Conservation (phyloP, 2,888 invertebrate species). For the Emesis russula region DNA sequence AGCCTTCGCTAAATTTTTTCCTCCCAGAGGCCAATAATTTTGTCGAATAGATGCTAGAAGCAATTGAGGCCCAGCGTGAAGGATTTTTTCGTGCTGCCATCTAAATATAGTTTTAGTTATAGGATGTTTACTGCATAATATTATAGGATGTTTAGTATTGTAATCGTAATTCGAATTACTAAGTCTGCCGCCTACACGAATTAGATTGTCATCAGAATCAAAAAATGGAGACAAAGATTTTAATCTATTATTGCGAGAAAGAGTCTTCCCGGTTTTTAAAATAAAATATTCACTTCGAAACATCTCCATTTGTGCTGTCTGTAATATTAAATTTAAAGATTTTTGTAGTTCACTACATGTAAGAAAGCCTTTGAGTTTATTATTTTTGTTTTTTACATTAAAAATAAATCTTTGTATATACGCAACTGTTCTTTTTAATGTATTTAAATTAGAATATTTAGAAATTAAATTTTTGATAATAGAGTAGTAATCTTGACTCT, state of each 20-base stretch:
- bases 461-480: conserved; percentile 38
- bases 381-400: conserved; percentile 48
- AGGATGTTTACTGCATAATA: conserved; percentile 25
- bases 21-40: conserved; percentile 54
- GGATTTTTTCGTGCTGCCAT: background rate
- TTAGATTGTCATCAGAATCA: conserved; percentile 9
- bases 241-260: conserved; percentile 29
- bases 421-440: conserved; percentile 41
- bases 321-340: background rate
- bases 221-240: conserved; percentile 32
- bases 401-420: conserved; percentile 53
- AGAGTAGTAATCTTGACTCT: background rate
- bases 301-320: conserved; percentile 4
- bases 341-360: background rate
- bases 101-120: conserved; percentile 33
- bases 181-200: conserved; percentile 42
- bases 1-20: conserved; percentile 47
- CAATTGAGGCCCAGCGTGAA: conserved; percentile 60
- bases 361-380: conserved; percentile 27
- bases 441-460: conserved; percentile 33
- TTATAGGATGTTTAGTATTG: conserved; percentile 43
- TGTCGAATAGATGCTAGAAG: conserved; percentile 38
- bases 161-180: conserved; percentile 34
- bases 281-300: background rate
- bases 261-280: background rate